Conservation (phyloP, 2,888 invertebrate genomes). For the Lagria hirta region DNA sequence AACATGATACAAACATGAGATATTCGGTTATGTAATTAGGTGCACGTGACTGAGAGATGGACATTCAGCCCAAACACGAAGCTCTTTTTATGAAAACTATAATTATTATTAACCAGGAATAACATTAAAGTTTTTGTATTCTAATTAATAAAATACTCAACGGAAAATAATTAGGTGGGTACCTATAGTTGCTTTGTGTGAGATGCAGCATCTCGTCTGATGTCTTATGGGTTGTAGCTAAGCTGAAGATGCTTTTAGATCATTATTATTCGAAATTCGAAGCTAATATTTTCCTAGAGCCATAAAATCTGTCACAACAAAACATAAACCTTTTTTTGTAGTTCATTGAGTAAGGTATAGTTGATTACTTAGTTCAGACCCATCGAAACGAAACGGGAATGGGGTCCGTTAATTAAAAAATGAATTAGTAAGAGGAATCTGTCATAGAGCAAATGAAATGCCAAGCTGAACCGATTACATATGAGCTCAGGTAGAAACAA, state of each 20-base stretch:
- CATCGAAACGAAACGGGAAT: constrained; percentile 42
- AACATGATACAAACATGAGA: constrained; percentile 15
- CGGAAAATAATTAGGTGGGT: too few relatives aligned
- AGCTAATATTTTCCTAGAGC: constrained; percentile 33
- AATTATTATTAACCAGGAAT: too few relatives aligned
- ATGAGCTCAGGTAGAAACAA: constrained; percentile 41
- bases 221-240: too few relatives aligned
- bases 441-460: constrained; percentile 54
- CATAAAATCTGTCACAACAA: constrained; percentile 43
- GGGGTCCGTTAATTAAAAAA: constrained; percentile 54
- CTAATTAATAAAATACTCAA: too few relatives aligned
- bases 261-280: constrained; percentile 26
- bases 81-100: too few relatives aligned
- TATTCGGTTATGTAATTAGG: constrained; percentile 25
- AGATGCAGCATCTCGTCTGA: too few relatives aligned
- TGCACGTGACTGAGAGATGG: constrained; percentile 22
- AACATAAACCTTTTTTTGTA: constrained; percentile 35
- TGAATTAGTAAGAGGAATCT: constrained; percentile 55
- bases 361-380: constrained; percentile 33
- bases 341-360: constrained; percentile 36
- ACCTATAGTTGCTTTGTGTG: too few relatives aligned
- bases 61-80: constrained; percentile 12
- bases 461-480: constrained; percentile 48
- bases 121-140: too few relatives aligned
- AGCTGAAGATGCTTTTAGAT: constrained; percentile 22